These are phyloP conservation scores for Corythornis cristatus DNA, from an alignment of 2,113 vertebrate genomes.

Conservation along the genomic window DNA sequence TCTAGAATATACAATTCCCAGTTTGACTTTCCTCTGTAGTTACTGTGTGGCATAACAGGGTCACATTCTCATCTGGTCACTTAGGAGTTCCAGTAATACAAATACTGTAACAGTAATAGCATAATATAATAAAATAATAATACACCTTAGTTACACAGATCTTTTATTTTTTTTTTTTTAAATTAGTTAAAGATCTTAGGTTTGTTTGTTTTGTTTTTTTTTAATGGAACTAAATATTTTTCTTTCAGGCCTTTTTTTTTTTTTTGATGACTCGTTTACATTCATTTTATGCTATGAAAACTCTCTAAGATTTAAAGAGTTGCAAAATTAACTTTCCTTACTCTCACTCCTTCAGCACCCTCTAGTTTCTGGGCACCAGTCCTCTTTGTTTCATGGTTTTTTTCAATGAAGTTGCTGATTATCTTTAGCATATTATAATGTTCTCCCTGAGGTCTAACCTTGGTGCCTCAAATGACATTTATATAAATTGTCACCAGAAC, in stretches of 20 bases:
- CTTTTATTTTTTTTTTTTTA: background rate
- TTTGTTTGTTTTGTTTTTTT: background rate
- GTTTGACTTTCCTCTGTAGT: background rate
- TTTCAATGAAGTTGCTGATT: slow-evolving; percentile 17
- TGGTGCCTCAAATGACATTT: slow-evolving; percentile 48
- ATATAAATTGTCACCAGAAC: slow-evolving; percentile 51
- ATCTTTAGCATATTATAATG: slow-evolving; percentile 57
- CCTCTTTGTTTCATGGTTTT: background rate
- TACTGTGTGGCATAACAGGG: background rate
- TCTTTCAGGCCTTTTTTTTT: background rate
- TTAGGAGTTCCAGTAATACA: background rate
- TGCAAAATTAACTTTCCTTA: background rate
- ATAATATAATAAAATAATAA: background rate
- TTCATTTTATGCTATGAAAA: background rate
- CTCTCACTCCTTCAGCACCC: background rate
- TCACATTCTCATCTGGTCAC: background rate
- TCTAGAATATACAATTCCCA: background rate
- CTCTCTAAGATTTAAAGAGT: background rate
- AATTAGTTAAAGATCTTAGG: background rate
- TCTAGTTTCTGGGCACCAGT: background rate
- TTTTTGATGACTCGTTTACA: background rate
- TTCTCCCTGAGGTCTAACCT: slow-evolving; percentile 48
- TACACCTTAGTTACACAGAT: background rate
- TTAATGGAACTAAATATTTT: background rate
- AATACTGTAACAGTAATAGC: background rate